phyloP scores from a whole-genome alignment of 2,113 vertebrate species.

The Saccopteryx bilineata region DNA sequence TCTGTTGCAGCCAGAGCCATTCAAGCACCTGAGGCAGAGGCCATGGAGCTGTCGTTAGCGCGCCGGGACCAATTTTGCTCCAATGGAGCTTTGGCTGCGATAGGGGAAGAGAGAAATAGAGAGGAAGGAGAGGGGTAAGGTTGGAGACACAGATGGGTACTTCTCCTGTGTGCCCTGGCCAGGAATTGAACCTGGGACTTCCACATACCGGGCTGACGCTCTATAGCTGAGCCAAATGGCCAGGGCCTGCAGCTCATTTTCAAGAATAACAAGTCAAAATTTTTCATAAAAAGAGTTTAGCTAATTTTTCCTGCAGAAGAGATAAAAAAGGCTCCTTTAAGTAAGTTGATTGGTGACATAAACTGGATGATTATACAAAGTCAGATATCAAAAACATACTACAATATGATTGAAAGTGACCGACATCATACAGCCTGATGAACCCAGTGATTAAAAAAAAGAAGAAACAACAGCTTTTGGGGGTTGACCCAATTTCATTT shows the following conservation, averaged over 20 bases:
- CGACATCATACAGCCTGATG: not conserved
- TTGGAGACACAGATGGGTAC: too few species aligned
- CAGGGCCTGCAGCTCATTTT: not conserved
- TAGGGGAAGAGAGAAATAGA: too few species aligned
- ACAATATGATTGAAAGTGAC: not conserved
- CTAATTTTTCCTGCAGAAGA: not conserved
- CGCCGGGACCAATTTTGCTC: too few species aligned
- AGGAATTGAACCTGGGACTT: too few species aligned
- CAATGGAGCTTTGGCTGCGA: too few species aligned
- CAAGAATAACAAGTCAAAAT: not conserved
- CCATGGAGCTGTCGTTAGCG: too few species aligned
- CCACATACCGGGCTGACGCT: too few species aligned
- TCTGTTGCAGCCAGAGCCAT: too few species aligned
- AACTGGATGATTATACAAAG: not conserved
- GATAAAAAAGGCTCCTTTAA: not conserved
- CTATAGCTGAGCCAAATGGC: too few species aligned
- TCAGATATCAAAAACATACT: not conserved
- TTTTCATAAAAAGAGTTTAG: not conserved
- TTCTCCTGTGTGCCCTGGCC: too few species aligned
- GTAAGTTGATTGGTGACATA: not conserved
- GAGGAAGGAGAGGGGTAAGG: too few species aligned
- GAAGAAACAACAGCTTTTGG: not conserved
- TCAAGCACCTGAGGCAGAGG: too few species aligned
- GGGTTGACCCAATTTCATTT: not conserved
- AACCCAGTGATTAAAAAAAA: not conserved